These are phyloP conservation scores for Euplexia lucipara DNA, from an alignment of 2,888 invertebrate species.

Conservation along the genomic window DNA sequence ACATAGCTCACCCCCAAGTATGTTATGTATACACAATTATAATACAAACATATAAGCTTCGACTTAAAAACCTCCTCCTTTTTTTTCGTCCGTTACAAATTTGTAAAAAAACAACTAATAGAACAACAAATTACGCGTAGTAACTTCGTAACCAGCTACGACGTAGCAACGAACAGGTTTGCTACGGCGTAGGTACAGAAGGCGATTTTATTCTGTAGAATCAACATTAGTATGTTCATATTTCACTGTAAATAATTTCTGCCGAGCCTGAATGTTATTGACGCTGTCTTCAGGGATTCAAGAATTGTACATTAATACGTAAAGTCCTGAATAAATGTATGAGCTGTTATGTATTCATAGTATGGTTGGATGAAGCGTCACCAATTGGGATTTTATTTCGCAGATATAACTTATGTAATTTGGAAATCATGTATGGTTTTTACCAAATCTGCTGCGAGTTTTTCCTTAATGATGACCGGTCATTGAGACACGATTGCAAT, in stretches of 20 bases:
- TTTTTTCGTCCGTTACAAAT: too few relatives aligned
- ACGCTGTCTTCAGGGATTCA: slow-evolving; percentile 29
- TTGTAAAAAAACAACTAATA: too few relatives aligned
- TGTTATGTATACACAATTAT: too few relatives aligned
- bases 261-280: slow-evolving; percentile 17
- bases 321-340: slow-evolving; percentile 42
- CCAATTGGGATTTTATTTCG: slow-evolving; percentile 18
- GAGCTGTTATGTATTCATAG: slow-evolving; percentile 39
- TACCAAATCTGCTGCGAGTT: too few relatives aligned
- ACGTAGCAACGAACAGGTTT: slow-evolving; percentile 23
- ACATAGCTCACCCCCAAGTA: too few relatives aligned
- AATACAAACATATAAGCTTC: too few relatives aligned
- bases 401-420: not conserved
- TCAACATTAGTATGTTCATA: slow-evolving; percentile 10
- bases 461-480: not conserved
- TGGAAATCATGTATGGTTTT: not conserved
- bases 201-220: not conserved
- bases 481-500: too few relatives aligned
- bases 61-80: too few relatives aligned
- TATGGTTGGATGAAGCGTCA: slow-evolving; percentile 4
- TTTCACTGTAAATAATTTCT: slow-evolving; percentile 12
- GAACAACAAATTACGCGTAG: slow-evolving; percentile 21
- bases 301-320: slow-evolving; percentile 38
- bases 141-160: slow-evolving; percentile 6
- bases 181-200: slow-evolving; percentile 37